Evolutionary conservation across 2,797 vertebrate genomes (phyloP).

Genomic region (Nyctibius grandis): DNA sequence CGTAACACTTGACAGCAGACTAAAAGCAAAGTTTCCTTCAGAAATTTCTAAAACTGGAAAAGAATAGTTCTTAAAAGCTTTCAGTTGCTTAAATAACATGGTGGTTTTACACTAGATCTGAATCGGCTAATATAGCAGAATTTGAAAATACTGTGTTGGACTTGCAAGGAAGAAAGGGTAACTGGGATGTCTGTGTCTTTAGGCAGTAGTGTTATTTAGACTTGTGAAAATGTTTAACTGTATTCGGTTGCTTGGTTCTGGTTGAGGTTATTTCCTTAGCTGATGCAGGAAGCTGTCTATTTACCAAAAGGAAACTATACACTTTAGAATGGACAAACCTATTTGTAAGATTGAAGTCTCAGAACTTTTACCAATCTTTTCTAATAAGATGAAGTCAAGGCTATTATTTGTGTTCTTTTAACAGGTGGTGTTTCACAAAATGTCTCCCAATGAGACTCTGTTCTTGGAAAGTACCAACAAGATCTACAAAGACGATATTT

Average conservation of each 20-base stretch:
- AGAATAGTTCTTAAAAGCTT: background rate
- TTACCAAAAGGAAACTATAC: background rate
- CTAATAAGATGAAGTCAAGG: background rate
- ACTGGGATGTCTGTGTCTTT: background rate
- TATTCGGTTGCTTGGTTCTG: background rate
- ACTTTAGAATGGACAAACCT: background rate
- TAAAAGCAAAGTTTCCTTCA: background rate
- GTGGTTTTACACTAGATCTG: background rate
- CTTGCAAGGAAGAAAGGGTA: background rate
- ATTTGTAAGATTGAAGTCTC: background rate
- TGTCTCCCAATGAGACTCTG: constrained; percentile 98
- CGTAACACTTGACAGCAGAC: background rate
- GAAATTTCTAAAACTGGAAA: background rate
- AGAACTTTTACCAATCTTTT: background rate
- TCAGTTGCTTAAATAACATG: background rate
- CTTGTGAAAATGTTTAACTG: background rate
- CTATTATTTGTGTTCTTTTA: constrained; percentile 31
- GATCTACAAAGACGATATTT: constrained; percentile 99
- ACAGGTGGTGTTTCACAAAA: constrained; percentile 99
- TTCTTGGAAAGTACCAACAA: constrained; percentile 99
- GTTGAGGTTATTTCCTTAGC: background rate
- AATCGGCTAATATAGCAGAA: background rate
- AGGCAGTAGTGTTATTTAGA: background rate
- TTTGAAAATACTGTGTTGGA: background rate
- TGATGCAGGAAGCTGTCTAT: background rate